A percentile compares a stretch with the other conserved stretches of the same genome.
These are phyloP conservation scores for Pheosia tremula DNA, from an alignment of 2,888 invertebrate genomes.

Conservation along the genomic window DNA sequence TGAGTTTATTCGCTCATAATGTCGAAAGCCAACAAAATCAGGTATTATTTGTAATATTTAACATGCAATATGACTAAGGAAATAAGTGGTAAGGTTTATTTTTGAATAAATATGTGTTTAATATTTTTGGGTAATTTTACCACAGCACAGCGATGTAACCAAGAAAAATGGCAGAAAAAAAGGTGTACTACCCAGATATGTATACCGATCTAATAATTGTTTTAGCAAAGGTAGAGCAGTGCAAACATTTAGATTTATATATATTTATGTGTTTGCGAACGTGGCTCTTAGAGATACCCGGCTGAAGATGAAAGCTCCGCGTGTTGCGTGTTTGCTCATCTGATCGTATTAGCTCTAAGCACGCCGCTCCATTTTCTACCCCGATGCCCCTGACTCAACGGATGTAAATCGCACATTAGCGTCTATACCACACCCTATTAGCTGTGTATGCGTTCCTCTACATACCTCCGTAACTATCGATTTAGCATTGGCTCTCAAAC, in stretches of 20 bases:
- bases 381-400: conserved; percentile 72
- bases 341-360: conserved; percentile 82
- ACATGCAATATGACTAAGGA: no score
- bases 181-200: neutral
- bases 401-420: conserved; percentile 73
- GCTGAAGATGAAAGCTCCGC: conserved; percentile 81
- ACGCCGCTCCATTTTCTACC: conserved; percentile 78
- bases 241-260: conserved; percentile 29
- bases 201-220: neutral
- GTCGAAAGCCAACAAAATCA: neutral
- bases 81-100: no score
- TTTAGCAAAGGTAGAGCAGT: conserved; percentile 1
- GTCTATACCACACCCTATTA: conserved; percentile 69
- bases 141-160: no score
- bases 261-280: conserved; percentile 44
- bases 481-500: conserved; percentile 36
- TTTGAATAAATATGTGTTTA: no score
- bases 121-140: no score
- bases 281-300: conserved; percentile 64
- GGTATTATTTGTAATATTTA: no score
- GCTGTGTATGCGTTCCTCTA: conserved; percentile 63
- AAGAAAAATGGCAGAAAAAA: no score
- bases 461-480: conserved; percentile 47
- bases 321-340: conserved; percentile 78
- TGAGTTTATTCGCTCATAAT: neutral